Base-by-base conservation (phyloP, 2,113 vertebrate genomes). In the Thamnaconus septentrionalis region DNA sequence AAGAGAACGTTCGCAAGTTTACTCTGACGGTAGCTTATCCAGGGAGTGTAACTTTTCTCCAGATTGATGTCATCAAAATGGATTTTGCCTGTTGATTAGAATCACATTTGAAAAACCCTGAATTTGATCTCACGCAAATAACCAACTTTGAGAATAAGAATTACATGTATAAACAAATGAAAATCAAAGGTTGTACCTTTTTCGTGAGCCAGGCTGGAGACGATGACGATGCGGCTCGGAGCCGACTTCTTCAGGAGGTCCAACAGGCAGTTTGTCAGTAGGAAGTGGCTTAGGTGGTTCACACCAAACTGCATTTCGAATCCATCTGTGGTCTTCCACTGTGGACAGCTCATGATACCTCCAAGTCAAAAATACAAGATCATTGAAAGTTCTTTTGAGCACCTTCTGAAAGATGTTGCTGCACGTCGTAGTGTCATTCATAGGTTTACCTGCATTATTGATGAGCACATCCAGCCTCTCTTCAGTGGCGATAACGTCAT, bases 271-370 rank as follows among this genome's bases (percentile, higher is more conserved):
- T 90, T 88, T 46, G 92, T 92, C 41, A 92, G 77, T 39, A 93
- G 90, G 61, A 92, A 92, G 73, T 92, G 92, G 57, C 90, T 90
- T 57, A 93, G 67, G 67, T 92, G 92, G 65, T 93, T 93, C 9
- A 92, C 91, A 0, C 90, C 90, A 57, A 92, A 87, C 82, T 93
- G 91, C 92, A 92, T 92, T 78, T 92, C 92, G 79, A 92, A 93
- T 31, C 88, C 87, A 3, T 93, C 91, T 6, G 89, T 65, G 0
- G 92, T 93, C 68, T 72, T 60, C 87, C 88, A 90, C 68, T 91
- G 89, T 3, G 91, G 90, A 79, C 91, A 92, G 87, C 87, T 87
- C 89, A 91, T 90, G 64, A 92, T 66, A 9, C 89, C 91, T 91
- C 41, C 64, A 10, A 7, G 0, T 42, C 63, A 43, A 60, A 46